A percentile compares a stretch with the other conserved stretches of the same genome.
These are phyloP conservation scores for Bilobella aurantiaca DNA, from an alignment of 1,140 invertebrate species.

Conservation along the genomic window DNA sequence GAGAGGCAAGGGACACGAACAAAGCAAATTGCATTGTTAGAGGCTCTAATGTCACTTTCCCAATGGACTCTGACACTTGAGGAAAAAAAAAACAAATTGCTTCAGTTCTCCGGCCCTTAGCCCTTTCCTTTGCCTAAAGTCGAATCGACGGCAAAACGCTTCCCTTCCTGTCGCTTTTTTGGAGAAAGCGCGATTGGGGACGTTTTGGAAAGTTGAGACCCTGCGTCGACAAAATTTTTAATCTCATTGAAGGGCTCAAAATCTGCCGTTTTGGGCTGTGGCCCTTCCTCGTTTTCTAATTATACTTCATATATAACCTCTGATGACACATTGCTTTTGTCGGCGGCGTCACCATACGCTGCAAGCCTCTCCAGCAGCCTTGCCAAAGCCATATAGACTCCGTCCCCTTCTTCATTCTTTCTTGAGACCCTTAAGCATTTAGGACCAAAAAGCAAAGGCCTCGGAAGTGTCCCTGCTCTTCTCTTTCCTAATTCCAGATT, in stretches of 20 bases:
- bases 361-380: too few relatives aligned
- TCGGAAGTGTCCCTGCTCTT: neutral
- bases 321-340: neutral
- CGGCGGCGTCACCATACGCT: neutral
- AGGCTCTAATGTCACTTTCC: neutral
- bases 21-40: slow-evolving; percentile 5
- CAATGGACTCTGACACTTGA: slow-evolving; percentile 4
- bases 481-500: slow-evolving; percentile 23
- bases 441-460: too few relatives aligned
- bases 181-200: too few relatives aligned
- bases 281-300: slow-evolving; percentile 1
- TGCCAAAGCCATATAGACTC: too few relatives aligned
- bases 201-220: too few relatives aligned
- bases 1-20: neutral
- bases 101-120: neutral
- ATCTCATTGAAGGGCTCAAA: neutral
- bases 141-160: neutral
- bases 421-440: slow-evolving; percentile 7
- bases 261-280: neutral
- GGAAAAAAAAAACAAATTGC: slow-evolving; percentile 1
- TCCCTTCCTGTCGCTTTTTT: neutral
- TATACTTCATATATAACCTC: neutral
- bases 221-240: slow-evolving; percentile 4
- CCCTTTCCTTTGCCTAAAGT: neutral
- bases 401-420: neutral